phyloP scores from a whole-genome alignment of 2,113 vertebrate species.

The Ptyas mucosa region DNA sequence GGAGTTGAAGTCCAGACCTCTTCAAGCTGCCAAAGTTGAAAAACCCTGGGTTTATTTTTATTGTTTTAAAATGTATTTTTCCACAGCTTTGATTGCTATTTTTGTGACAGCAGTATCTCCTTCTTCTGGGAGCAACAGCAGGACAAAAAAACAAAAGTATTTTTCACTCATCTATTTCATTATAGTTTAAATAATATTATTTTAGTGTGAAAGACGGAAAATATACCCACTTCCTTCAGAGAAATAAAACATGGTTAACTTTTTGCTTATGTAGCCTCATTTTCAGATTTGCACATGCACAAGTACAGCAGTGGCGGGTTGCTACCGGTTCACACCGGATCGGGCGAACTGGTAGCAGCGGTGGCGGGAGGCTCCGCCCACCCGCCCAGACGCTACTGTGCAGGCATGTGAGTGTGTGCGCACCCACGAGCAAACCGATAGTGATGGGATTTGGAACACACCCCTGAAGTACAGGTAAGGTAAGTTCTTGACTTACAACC shows the following conservation, averaged over 20 bases:
- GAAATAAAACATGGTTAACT: background rate
- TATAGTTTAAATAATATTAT: background rate
- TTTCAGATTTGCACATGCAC: background rate
- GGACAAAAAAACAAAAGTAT: background rate
- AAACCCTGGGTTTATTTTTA: background rate
- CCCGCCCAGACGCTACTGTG: too few species aligned
- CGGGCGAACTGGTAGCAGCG: too few species aligned
- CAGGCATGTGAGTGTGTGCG: too few species aligned
- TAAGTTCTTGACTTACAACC: too few species aligned
- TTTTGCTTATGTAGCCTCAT: background rate
- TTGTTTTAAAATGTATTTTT: background rate
- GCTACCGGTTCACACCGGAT: too few species aligned
- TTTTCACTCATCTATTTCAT: background rate
- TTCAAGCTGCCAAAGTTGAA: background rate
- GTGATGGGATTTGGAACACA: too few species aligned
- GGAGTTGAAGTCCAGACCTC: background rate
- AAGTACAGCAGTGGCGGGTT: background rate
- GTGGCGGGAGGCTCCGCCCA: too few species aligned
- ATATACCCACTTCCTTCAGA: background rate
- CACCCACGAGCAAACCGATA: too few species aligned
- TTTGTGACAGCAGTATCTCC: background rate
- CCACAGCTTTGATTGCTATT: background rate
- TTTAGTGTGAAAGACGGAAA: background rate
- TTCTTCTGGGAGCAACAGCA: background rate
- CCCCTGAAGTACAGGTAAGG: background rate